These are phyloP conservation scores for Agrotis clavis DNA, from an alignment of 2,888 invertebrate species.

Conservation along the genomic window DNA sequence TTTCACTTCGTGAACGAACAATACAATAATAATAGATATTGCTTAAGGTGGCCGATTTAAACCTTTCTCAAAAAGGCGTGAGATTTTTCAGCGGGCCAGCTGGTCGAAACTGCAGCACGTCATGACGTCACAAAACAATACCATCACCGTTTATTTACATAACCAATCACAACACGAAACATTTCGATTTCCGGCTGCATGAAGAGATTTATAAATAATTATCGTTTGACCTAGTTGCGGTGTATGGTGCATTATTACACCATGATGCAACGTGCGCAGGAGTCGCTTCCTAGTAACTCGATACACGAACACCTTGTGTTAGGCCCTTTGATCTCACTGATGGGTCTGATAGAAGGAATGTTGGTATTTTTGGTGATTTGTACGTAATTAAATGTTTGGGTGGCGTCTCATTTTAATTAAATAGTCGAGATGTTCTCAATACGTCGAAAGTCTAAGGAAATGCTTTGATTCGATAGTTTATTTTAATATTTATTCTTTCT, in stretches of 20 bases:
- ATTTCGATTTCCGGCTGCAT: constrained; percentile 70
- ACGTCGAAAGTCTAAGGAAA: too few relatives aligned
- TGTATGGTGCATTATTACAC: constrained; percentile 75
- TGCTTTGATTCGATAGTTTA: too few relatives aligned
- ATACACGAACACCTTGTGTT: constrained; percentile 66
- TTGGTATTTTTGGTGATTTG: constrained; percentile 33
- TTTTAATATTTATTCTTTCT: too few relatives aligned
- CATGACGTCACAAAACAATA: background rate
- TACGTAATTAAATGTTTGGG: background rate
- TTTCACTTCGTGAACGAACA: too few relatives aligned
- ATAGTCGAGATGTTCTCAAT: background rate
- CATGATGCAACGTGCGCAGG: constrained; percentile 73
- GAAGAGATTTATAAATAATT: constrained; percentile 87
- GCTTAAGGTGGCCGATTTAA: too few relatives aligned
- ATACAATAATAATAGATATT: too few relatives aligned
- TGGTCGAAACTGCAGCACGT: too few relatives aligned
- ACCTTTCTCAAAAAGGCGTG: too few relatives aligned
- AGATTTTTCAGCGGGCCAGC: too few relatives aligned
- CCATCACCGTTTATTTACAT: constrained; percentile 18
- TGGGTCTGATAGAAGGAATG: constrained; percentile 16
- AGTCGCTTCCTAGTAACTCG: constrained; percentile 67
- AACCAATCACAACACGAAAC: constrained; percentile 61
- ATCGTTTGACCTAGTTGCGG: constrained; percentile 72
- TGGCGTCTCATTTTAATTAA: background rate
- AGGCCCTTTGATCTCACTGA: constrained; percentile 61